These are phyloP conservation scores for Trigoniulus corallinus DNA, from an alignment of 1,140 invertebrate genomes.

Conservation along the genomic window DNA sequence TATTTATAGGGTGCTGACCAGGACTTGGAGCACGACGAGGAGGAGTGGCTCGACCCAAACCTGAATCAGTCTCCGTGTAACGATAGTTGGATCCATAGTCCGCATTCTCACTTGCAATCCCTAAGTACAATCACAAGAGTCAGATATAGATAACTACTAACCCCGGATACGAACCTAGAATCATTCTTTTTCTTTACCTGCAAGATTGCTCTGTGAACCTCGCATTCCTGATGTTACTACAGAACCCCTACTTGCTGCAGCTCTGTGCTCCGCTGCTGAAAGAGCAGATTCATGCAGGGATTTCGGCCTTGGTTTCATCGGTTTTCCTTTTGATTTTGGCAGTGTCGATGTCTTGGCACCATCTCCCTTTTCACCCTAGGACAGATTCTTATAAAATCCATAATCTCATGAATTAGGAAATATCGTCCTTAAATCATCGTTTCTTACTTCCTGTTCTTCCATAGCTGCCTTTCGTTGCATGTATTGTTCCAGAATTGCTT, in stretches of 20 bases:
- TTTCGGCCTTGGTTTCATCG: slow-evolving; percentile 14
- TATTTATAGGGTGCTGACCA: slow-evolving; percentile 11
- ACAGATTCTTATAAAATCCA: neutral
- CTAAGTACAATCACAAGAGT: no score
- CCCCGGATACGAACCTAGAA: neutral
- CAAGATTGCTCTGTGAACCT: slow-evolving; percentile 12
- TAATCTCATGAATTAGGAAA: neutral
- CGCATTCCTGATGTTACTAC: slow-evolving; percentile 5
- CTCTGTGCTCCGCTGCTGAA: slow-evolving; percentile 3
- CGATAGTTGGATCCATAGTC: no score
- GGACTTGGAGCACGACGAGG: slow-evolving; percentile 16
- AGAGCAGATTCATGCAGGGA: slow-evolving; percentile 12
- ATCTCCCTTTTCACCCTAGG: slow-evolving; percentile 5
- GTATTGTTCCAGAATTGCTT: slow-evolving; percentile 82
- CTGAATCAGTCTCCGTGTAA: slow-evolving; percentile 22
- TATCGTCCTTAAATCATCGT: neutral
- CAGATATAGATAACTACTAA: neutral
- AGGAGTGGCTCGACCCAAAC: slow-evolving; percentile 19
- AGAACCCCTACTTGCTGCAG: slow-evolving; percentile 1
- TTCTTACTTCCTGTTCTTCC: slow-evolving; percentile 56
- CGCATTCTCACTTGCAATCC: no score
- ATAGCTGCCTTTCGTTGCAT: slow-evolving; percentile 85
- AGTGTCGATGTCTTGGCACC: slow-evolving; percentile 4
- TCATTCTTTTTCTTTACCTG: slow-evolving; percentile 6
- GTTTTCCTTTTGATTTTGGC: slow-evolving; percentile 5